phyloP scores from a whole-genome alignment of 2,113 vertebrate species.

The Myrmecophaga tridactyla region DNA sequence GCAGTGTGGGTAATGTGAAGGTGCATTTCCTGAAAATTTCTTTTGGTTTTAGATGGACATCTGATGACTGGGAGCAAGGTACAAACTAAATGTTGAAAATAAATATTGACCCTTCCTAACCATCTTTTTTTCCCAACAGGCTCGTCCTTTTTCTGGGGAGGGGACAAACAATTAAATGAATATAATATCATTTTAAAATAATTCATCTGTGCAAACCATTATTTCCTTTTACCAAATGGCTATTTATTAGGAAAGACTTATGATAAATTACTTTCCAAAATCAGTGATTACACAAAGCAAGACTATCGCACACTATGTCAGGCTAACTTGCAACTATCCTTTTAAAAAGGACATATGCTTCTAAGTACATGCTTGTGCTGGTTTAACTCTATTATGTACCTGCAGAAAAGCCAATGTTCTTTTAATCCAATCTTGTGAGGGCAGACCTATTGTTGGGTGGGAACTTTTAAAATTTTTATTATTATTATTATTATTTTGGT shows the following conservation, averaged over 20 bases:
- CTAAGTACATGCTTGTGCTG: no score
- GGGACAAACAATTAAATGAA: background rate
- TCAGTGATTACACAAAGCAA: background rate
- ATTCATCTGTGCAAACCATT: background rate
- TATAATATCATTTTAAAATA: background rate
- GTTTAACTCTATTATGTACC: no score
- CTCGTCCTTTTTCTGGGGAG: background rate
- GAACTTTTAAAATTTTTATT: no score
- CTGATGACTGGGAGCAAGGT: background rate
- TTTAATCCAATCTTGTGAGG: no score
- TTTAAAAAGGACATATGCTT: background rate
- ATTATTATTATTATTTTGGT: no score
- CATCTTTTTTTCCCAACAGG: background rate
- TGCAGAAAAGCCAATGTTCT: no score
- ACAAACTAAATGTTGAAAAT: background rate
- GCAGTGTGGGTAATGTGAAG: no score
- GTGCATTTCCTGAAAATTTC: background rate
- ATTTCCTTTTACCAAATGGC: conserved; percentile 3
- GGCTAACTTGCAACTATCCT: background rate
- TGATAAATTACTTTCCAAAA: background rate
- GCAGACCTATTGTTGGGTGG: no score
- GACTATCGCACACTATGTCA: background rate
- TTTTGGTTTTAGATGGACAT: background rate
- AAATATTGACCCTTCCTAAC: background rate
- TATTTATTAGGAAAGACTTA: conserved; percentile 31